Percentiles rank a stretch among this genome's conserved stretches.
Conservation (phyloP, 1,140 invertebrate genomes). For the Aphelenchoides fujianensis region DNA sequence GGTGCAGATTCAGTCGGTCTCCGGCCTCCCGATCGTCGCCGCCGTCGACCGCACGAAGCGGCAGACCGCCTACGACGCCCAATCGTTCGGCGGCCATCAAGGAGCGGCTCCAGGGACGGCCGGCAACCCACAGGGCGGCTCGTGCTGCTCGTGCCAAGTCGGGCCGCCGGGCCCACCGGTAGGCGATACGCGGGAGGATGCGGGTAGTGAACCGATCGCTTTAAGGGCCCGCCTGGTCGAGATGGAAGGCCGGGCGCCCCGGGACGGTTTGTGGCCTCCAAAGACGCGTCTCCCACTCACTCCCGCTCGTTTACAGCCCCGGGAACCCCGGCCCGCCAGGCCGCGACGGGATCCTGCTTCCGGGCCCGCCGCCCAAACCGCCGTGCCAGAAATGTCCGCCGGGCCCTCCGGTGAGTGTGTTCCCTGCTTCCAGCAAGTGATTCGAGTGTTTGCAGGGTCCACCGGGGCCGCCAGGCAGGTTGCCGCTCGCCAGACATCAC, state of each 20-base stretch:
- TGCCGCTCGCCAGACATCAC: not conserved
- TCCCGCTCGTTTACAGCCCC: constrained; percentile 49
- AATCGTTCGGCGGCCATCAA: constrained; percentile 16
- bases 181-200: not conserved
- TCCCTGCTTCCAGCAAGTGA: not conserved
- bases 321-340: constrained; percentile 61
- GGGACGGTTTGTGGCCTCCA: constrained; percentile 23
- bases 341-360: constrained; percentile 55
- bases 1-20: constrained; percentile 55
- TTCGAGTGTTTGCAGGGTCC: constrained; percentile 34
- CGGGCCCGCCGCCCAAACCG: constrained; percentile 61
- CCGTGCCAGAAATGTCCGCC: constrained; percentile 61
- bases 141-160: constrained; percentile 57
- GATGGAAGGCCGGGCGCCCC: constrained; percentile 54
- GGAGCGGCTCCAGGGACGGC: constrained; percentile 43
- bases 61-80: constrained; percentile 36
- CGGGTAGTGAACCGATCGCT: not conserved
- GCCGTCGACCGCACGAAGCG: constrained; percentile 29
- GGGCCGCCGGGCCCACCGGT: constrained; percentile 52
- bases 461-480: constrained; percentile 44
- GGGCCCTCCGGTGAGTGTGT: constrained; percentile 36
- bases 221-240: constrained; percentile 58
- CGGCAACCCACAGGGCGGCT: constrained; percentile 47
- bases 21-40: constrained; percentile 33
- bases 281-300: not conserved